Evolutionary conservation across 2,113 vertebrate genomes (phyloP).

Genomic region (Oceanodroma tethys): DNA sequence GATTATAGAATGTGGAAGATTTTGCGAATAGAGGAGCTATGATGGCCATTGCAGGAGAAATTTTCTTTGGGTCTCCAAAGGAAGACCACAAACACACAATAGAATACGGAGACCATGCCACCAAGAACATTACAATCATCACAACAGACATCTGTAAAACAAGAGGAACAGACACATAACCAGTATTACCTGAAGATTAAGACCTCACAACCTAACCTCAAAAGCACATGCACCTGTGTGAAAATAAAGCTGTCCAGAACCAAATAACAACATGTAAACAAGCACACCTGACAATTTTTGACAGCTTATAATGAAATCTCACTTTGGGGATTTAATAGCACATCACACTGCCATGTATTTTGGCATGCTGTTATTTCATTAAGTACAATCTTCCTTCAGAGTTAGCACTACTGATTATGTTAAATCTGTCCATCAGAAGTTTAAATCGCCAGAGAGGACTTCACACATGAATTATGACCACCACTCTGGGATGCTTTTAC

Average conservation of each 20-base stretch:
- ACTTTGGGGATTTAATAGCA: neutral
- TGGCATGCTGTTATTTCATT: neutral
- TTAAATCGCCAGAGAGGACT: neutral
- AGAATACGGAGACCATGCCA: constrained; percentile 97
- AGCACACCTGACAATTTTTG: neutral
- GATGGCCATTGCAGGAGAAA: constrained; percentile 91
- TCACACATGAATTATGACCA: neutral
- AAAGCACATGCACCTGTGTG: neutral
- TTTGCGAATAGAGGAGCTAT: constrained; percentile 97
- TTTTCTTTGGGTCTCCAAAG: constrained; percentile 87
- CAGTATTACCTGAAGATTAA: neutral
- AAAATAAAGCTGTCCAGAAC: neutral
- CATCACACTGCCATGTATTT: neutral
- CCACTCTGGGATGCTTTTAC: neutral
- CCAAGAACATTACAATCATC: constrained; percentile 95
- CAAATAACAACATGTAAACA: neutral
- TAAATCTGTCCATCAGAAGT: neutral
- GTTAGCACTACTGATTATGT: neutral
- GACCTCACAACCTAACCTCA: neutral
- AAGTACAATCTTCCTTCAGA: neutral
- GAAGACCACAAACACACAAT: constrained; percentile 96
- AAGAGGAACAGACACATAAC: neutral
- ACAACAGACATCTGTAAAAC: constrained; percentile 90
- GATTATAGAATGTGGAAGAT: constrained; percentile 98
- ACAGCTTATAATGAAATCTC: neutral